A percentile compares a stretch with the other conserved stretches of the same genome.
Conservation (phyloP, 1,140 invertebrate species). For the Himalopsyche phryganea region DNA sequence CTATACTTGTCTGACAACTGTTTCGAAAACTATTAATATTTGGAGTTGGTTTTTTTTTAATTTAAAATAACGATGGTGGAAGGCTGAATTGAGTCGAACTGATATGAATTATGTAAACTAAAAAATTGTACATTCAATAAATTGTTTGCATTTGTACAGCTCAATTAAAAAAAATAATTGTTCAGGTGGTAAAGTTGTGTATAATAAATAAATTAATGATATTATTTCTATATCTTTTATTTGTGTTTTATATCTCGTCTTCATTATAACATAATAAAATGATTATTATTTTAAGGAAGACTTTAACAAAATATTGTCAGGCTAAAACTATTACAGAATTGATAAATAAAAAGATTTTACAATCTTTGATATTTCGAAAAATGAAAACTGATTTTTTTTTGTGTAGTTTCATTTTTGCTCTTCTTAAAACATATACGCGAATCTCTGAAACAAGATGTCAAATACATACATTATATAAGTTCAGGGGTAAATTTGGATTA, state of each 20-base stretch:
- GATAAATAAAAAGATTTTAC: too few relatives aligned
- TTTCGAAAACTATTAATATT: background rate
- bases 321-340: too few relatives aligned
- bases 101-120: slow-evolving; percentile 1
- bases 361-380: too few relatives aligned
- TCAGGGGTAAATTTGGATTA: too few relatives aligned
- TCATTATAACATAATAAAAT: too few relatives aligned
- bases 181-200: background rate
- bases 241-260: background rate
- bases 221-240: background rate
- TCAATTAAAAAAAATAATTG: background rate
- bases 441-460: background rate
- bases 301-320: too few relatives aligned
- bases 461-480: too few relatives aligned
- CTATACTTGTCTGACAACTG: too few relatives aligned
- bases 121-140: slow-evolving; percentile 1
- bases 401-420: background rate
- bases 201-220: background rate
- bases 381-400: too few relatives aligned
- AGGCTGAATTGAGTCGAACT: background rate
- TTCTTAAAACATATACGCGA: background rate
- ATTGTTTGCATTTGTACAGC: too few relatives aligned
- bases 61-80: background rate
- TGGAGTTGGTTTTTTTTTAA: too few relatives aligned
- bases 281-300: too few relatives aligned